These are phyloP conservation scores for Eurois occulta DNA, from an alignment of 2,888 invertebrate species.

Conservation along the genomic window DNA sequence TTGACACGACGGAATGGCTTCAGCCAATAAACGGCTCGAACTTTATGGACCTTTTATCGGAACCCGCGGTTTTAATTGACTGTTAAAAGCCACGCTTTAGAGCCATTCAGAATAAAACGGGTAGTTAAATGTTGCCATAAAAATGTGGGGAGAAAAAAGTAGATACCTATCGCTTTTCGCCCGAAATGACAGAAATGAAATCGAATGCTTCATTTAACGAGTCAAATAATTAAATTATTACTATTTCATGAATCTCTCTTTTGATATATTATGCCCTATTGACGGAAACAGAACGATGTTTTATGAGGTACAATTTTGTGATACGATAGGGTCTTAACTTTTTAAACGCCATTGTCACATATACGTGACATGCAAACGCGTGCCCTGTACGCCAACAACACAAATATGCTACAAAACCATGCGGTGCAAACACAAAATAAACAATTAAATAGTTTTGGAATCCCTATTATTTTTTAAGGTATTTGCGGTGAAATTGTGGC, in stretches of 20 bases:
- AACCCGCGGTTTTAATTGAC: constrained; percentile 51
- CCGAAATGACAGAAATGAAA: constrained; percentile 26
- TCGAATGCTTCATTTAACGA: constrained; percentile 17
- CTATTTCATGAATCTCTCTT: neutral
- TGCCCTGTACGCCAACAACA: too few relatives aligned
- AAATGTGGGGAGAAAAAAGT: constrained; percentile 3
- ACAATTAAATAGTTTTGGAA: too few relatives aligned
- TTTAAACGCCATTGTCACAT: too few relatives aligned
- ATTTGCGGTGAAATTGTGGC: too few relatives aligned
- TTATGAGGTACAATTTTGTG: neutral
- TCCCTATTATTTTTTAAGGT: too few relatives aligned
- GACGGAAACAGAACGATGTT: neutral
- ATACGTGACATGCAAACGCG: too few relatives aligned
- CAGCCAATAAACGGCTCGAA: constrained; percentile 48
- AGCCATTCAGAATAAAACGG: constrained; percentile 41
- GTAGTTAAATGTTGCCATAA: constrained; percentile 16
- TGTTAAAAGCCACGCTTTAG: constrained; percentile 47
- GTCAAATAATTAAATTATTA: constrained; percentile 9
- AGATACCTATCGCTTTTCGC: neutral
- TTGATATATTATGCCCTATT: neutral
- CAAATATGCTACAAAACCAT: too few relatives aligned
- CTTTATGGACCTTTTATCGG: constrained; percentile 45
- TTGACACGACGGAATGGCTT: constrained; percentile 45
- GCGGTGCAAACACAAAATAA: too few relatives aligned
- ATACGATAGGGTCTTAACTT: neutral